These are phyloP conservation scores for Rhingia campestris DNA, from an alignment of 2,888 invertebrate species.

Conservation along the genomic window DNA sequence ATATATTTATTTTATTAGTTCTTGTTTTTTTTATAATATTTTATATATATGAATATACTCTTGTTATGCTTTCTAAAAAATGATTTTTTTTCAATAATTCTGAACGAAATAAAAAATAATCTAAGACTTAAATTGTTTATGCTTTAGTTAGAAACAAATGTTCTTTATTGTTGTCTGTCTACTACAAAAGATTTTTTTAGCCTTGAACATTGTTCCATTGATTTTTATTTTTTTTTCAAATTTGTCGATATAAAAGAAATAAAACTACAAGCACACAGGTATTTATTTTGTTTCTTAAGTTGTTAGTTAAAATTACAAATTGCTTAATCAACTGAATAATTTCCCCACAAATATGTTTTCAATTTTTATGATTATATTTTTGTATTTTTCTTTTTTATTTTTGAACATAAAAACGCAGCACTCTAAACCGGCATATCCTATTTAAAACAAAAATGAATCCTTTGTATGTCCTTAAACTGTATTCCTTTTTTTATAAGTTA, in stretches of 20 bases:
- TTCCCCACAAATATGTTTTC: not conserved
- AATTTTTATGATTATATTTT: not conserved
- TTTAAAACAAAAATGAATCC: not conserved
- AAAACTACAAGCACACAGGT: constrained; percentile 22
- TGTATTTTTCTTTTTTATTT: not conserved
- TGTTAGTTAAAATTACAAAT: not conserved
- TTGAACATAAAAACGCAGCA: constrained; percentile 25
- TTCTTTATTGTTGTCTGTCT: constrained; percentile 50
- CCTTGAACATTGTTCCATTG: constrained; percentile 8
- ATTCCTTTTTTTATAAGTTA: not conserved
- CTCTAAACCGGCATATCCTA: not conserved
- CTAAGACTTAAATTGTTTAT: constrained; percentile 1
- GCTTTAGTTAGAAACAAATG: constrained; percentile 24
- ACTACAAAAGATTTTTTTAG: constrained; percentile 31
- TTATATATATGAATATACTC: constrained; percentile 20
- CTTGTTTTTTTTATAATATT: constrained; percentile 23
- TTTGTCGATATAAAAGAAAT: not conserved
- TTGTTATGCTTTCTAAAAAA: constrained; percentile 29
- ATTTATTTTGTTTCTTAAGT: not conserved
- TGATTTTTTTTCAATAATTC: not conserved
- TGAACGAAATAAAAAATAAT: not conserved
- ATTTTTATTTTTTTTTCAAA: not conserved
- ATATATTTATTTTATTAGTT: constrained; percentile 55
- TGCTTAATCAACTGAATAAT: not conserved
- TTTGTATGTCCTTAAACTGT: not conserved